Conservation (phyloP, 1,140 invertebrate genomes). For the Gonioctena quinquepunctata region DNA sequence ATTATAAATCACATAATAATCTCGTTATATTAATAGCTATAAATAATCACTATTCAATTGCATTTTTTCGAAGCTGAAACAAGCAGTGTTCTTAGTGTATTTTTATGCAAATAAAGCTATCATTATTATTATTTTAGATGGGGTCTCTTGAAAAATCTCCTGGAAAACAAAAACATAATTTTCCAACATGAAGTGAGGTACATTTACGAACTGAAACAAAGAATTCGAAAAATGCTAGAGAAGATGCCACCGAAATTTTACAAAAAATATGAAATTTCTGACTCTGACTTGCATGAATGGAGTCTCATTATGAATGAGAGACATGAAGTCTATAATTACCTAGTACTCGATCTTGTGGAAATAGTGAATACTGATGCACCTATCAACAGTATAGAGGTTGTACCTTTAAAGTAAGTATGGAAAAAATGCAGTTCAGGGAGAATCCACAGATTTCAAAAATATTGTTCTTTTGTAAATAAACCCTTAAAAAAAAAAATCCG, state of each 20-base stretch:
- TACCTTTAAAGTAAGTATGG: conserved; percentile 42
- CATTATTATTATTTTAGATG: conserved; percentile 34
- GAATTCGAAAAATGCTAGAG: conserved; percentile 25
- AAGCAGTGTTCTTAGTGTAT: neutral
- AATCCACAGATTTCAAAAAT: no score
- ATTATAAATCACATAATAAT: no score
- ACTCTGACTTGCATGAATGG: conserved; percentile 40
- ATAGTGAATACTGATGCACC: conserved; percentile 31
- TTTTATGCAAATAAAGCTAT: neutral
- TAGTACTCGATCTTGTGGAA: conserved; percentile 32
- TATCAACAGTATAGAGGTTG: conserved; percentile 38
- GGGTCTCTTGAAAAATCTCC: conserved; percentile 21
- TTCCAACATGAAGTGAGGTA: conserved; percentile 35
- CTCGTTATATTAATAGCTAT: no score
- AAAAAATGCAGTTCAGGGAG: no score
- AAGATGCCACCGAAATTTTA: conserved; percentile 37
- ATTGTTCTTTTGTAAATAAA: neutral
- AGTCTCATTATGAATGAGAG: conserved; percentile 22
- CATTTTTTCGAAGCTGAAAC: no score
- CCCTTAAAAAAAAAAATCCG: no score
- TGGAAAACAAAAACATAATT: conserved; percentile 21
- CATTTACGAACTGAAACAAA: conserved; percentile 30
- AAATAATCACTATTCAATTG: no score
- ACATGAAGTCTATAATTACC: conserved; percentile 31
- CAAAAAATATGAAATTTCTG: conserved; percentile 39